Percentiles rank a stretch among this genome's conserved stretches.
These are phyloP conservation scores for Tribolium madens DNA, from an alignment of 1,140 invertebrate genomes.

Conservation along the genomic window DNA sequence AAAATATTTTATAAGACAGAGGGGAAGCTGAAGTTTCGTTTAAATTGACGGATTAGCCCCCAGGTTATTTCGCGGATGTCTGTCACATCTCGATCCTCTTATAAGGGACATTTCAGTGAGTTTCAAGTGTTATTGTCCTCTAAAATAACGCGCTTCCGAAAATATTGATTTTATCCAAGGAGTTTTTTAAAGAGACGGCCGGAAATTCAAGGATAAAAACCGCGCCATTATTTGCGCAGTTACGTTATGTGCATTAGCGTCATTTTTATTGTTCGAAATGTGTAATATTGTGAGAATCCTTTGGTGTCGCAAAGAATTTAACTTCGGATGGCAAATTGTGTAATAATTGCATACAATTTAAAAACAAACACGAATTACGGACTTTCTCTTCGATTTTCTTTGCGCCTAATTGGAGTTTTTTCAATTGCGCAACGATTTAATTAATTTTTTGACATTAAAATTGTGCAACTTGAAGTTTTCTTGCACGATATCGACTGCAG, in stretches of 20 bases:
- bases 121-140: slow-evolving; percentile 48
- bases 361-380: slow-evolving; percentile 19
- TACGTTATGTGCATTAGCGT: not conserved
- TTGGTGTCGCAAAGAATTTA: slow-evolving; percentile 30
- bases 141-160: slow-evolving; percentile 47
- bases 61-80: slow-evolving; percentile 39
- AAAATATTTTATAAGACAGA: not conserved
- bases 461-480: not conserved
- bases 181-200: slow-evolving; percentile 3
- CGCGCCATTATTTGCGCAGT: not conserved
- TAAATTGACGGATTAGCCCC: slow-evolving; percentile 48
- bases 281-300: slow-evolving; percentile 28
- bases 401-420: slow-evolving; percentile 14
- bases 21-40: slow-evolving; percentile 29
- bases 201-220: slow-evolving; percentile 30
- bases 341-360: slow-evolving; percentile 37
- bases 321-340: slow-evolving; percentile 27
- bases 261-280: slow-evolving; percentile 13
- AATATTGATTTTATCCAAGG: slow-evolving; percentile 45
- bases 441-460: slow-evolving; percentile 25
- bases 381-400: slow-evolving; percentile 35
- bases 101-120: slow-evolving; percentile 47
- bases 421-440: slow-evolving; percentile 16
- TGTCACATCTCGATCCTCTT: slow-evolving; percentile 45
- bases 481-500: slow-evolving; percentile 14